Evolutionary conservation across 1,140 invertebrate species (phyloP), one percentile per base, ranked within the genome.

Genomic region (Heliconius melpomene): DNA sequence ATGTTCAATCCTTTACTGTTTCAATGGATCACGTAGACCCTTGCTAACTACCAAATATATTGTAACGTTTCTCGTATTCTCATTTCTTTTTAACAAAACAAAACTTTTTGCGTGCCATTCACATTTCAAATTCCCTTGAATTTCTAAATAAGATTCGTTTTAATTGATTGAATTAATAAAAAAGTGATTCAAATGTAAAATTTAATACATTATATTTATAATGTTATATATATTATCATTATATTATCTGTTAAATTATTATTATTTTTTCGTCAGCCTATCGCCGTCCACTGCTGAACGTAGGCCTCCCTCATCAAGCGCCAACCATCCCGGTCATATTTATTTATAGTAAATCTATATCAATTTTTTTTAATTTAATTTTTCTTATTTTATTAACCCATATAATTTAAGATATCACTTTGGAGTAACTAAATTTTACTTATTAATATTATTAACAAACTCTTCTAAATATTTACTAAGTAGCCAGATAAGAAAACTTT

Each of bases 401-500:
- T 20, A 6, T 52, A 20, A 46, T 46, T 46, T 46, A 16, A 3
- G 11, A 16, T 5, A 46, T 46, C 13, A 52, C 20, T 52, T 52
- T 20, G 18, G 18, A 52, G 5, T 18, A 18, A 52, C 7, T 6
- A 52, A 2, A n/a, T 52, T 52, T 52, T 20, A 18, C 29, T 20
- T 66, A 29, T 66, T 11, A 66, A 66, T 8, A 26, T 7, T 5
- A 46, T 46, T 11, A 29, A 23, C 54, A 29, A 29, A 16, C 26
- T 16, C 1, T 29, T 66, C 26, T 66, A 29, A 66, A 66, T 66
- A 66, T 66, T 66, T 29, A 29, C 26, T 29, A 29, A 66, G 26
- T 66, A 16, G 60, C 8, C 20, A 32, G 75, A 74, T 73, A 57
- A 38, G 50, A 71, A 50, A 38, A 52, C 11, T 78, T 46, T 72